phyloP scores from a whole-genome alignment of 1,140 invertebrate species.

The Lineus longissimus region DNA sequence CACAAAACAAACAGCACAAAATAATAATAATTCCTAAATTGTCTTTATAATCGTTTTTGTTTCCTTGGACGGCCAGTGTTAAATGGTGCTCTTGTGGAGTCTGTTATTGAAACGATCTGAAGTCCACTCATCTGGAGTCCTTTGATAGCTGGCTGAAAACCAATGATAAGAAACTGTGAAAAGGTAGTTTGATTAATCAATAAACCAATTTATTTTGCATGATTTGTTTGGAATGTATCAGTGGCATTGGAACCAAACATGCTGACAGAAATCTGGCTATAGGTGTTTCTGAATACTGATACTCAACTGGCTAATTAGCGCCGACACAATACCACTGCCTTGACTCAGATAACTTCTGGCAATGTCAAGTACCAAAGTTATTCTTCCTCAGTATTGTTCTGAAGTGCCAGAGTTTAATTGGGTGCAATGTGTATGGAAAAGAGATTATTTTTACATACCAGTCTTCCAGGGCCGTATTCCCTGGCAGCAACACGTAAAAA shows the following conservation, averaged over 20 bases:
- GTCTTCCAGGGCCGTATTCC: constrained; percentile 81
- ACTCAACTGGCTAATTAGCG: neutral
- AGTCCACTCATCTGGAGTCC: constrained; percentile 85
- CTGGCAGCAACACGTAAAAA: constrained; percentile 70
- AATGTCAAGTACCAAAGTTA: too few relatives aligned
- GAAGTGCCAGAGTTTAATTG: neutral
- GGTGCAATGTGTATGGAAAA: neutral
- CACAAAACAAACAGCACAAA: too few relatives aligned
- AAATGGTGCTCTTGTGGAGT: constrained; percentile 68
- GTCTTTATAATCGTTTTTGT: constrained; percentile 19
- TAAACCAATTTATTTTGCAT: neutral
- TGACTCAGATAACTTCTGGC: too few relatives aligned
- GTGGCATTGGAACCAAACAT: neutral
- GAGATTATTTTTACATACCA: constrained; percentile 62
- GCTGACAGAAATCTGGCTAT: neutral
- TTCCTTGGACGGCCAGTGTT: constrained; percentile 26
- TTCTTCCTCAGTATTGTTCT: too few relatives aligned
- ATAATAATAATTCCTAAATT: neutral
- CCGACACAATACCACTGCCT: neutral
- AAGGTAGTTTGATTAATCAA: neutral
- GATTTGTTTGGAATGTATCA: neutral
- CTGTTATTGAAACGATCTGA: constrained; percentile 84
- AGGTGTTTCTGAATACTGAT: neutral
- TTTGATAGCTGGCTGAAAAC: constrained; percentile 67
- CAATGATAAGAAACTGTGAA: constrained; percentile 3